Percentiles rank a stretch among this genome's conserved stretches.
phyloP scores from a whole-genome alignment of 2,888 invertebrate genomes.

The Luperina nickerlii region DNA sequence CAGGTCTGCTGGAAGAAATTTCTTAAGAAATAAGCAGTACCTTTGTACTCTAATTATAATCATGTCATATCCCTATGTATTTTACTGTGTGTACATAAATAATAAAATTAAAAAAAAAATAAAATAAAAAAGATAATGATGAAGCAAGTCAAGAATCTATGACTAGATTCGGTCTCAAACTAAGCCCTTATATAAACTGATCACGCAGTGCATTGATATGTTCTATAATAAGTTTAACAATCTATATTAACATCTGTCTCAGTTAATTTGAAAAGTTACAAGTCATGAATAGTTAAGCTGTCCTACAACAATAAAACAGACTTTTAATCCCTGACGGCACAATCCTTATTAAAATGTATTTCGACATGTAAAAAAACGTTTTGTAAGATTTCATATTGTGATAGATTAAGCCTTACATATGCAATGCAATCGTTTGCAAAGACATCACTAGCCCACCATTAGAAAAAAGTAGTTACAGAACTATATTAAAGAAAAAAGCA shows the following conservation, averaged over 20 bases:
- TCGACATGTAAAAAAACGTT: not conserved
- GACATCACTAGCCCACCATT: not conserved
- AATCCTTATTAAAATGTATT: not conserved
- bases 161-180: not conserved
- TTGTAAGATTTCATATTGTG: not conserved
- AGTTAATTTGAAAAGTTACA: conserved; percentile 4
- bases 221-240: not conserved
- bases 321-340: not conserved
- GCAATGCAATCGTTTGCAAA: not conserved
- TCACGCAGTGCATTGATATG: not conserved
- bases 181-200: not conserved
- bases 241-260: conserved; percentile 5
- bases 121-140: too few relatives aligned
- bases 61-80: too few relatives aligned
- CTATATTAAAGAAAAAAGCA: not conserved
- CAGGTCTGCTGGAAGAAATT: too few relatives aligned
- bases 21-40: too few relatives aligned
- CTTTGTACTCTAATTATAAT: too few relatives aligned
- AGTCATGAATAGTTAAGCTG: not conserved
- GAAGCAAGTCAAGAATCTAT: not conserved
- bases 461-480: not conserved
- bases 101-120: too few relatives aligned
- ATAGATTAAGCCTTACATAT: not conserved
- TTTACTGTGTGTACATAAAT: too few relatives aligned
- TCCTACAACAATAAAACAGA: not conserved